Base-by-base conservation (phyloP, 1,140 invertebrate species). In the Lethrus apterus region DNA sequence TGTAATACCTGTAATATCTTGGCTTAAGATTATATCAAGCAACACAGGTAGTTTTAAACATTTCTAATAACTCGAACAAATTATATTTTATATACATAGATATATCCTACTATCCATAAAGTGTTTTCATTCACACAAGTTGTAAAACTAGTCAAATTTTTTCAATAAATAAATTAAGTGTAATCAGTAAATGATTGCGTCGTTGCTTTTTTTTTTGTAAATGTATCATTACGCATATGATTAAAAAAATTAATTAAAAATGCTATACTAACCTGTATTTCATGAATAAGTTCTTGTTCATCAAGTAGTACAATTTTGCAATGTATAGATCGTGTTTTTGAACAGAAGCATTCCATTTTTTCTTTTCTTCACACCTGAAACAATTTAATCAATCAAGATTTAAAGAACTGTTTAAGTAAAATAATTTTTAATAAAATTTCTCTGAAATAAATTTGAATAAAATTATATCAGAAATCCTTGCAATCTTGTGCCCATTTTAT, bases 291-390 rank as follows among this genome's bases (percentile, higher is more conserved):
- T 60, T 80, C 78, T 55, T 79, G 76, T 60, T 80, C 78, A 60
- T 80, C 78, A 55, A 80, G 70, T 49, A 80, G 70, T 54, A 80
- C 73, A 56, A 80, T 77, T 62, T 75, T 76, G 67, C 72, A 76
- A 51, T 73, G 71, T 42, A 75, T 65, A 21, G 71, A 63, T 48
- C 68, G 66, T 23, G 72, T 67, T 50, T 61, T 57, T 11, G 58
- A 46, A 51, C 65, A 67, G 51, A 65, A 64, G 54, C 63, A 67
- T 23, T 65, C 60, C 65, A 67, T 66, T 10, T 21, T 44, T 32
- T 5, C 5, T 8, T 13, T 14, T 33, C 9, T 15, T 30, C 2
- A 33, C 13, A 5, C 34, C 35, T 47, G 34, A 23, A 42, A 43
- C 3, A 38, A 33, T 33, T 8, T 4, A 33, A 33, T 8, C 5